A percentile compares a stretch with the other conserved stretches of the same genome.
These are phyloP conservation scores for Antitype chi DNA, from an alignment of 2,888 invertebrate species.

Conservation along the genomic window DNA sequence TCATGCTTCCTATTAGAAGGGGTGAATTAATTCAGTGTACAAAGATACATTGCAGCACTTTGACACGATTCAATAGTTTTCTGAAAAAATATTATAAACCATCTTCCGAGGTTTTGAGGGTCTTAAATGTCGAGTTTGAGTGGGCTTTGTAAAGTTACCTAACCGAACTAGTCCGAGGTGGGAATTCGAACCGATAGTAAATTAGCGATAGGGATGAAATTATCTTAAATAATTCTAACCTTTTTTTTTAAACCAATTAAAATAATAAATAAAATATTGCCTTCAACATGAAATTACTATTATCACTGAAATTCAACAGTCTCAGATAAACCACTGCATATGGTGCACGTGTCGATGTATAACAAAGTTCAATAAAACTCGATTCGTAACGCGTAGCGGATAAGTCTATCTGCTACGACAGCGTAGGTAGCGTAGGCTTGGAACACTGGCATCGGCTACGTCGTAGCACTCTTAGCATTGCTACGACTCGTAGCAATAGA, in stretches of 20 bases:
- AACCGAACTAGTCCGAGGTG: neutral
- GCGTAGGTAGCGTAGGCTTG: slow-evolving; percentile 10
- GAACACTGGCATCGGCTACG: slow-evolving; percentile 15
- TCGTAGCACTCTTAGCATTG: slow-evolving; percentile 2
- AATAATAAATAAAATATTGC: neutral
- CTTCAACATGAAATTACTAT: neutral
- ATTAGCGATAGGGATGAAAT: neutral
- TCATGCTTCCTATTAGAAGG: slow-evolving; percentile 36
- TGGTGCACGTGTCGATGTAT: slow-evolving; percentile 10
- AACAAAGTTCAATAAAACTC: slow-evolving; percentile 7
- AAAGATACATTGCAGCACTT: slow-evolving; percentile 28
- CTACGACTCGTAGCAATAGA: slow-evolving; percentile 12
- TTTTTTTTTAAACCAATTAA: neutral
- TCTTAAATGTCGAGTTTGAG: slow-evolving; percentile 3
- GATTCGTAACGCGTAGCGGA: slow-evolving; percentile 19
- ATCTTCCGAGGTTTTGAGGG: neutral
- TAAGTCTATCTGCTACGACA: slow-evolving; percentile 27
- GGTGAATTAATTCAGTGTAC: slow-evolving; percentile 32
- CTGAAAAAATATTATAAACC: neutral
- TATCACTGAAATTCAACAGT: slow-evolving; percentile 1
- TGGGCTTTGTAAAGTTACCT: neutral
- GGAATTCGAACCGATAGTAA: neutral
- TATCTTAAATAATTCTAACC: neutral
- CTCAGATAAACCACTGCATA: neutral
- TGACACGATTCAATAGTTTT: neutral